Conservation (phyloP, 2,888 invertebrate species). For the Ennomos quercinarius region DNA sequence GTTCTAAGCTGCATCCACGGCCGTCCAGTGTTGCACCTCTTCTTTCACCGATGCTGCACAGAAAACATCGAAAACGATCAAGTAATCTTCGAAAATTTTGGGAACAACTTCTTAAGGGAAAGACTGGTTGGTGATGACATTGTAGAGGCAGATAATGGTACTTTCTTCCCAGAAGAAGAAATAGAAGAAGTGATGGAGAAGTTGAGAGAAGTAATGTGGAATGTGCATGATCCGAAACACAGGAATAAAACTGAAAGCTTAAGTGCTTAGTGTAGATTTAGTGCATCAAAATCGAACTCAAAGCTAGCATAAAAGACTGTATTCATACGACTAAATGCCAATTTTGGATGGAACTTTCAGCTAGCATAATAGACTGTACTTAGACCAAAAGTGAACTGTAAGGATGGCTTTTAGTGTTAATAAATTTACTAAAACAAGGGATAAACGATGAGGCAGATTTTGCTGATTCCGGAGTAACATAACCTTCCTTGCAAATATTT, state of each 20-base stretch:
- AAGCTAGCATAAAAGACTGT: neutral
- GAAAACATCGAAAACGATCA: conserved; percentile 75
- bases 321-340: no score
- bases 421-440: no score
- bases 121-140: conserved; percentile 59
- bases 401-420: no score
- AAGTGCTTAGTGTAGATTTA: conserved; percentile 12
- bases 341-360: no score
- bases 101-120: conserved; percentile 69
- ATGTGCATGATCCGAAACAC: conserved; percentile 49
- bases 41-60: conserved; percentile 69
- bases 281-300: no score
- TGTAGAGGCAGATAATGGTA: conserved; percentile 48
- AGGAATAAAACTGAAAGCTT: conserved; percentile 23
- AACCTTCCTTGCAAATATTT: no score
- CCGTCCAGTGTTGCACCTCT: conserved; percentile 65
- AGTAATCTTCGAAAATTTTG: conserved; percentile 68
- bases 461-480: no score
- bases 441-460: no score
- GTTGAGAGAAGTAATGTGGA: conserved; percentile 41
- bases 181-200: conserved; percentile 45
- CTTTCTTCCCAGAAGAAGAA: conserved; percentile 44
- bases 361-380: no score
- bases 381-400: no score
- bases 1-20: conserved; percentile 70